phyloP scores from a whole-genome alignment of 1,140 invertebrate species.

The Caenorhabditis tropicalis region DNA sequence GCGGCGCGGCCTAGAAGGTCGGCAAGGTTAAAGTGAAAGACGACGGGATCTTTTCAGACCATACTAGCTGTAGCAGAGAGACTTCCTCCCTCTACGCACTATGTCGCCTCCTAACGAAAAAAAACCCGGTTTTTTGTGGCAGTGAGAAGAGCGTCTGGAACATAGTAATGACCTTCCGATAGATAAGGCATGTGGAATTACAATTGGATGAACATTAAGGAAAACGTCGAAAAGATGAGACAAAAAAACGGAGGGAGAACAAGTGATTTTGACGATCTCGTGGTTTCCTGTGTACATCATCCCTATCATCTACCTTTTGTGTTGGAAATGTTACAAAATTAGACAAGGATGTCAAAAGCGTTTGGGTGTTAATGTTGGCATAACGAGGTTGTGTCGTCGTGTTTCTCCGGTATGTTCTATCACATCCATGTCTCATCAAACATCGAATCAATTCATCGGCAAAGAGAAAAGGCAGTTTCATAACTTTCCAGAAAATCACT shows the following conservation, averaged over 20 bases:
- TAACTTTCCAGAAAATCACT: conserved; percentile 16
- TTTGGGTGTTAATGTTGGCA: conserved; percentile 6
- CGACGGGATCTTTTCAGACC: conserved; percentile 41
- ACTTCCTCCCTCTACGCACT: conserved; percentile 33
- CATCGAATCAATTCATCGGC: neutral
- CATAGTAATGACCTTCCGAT: conserved; percentile 40
- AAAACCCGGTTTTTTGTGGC: conserved; percentile 42
- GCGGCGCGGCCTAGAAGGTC: conserved; percentile 24
- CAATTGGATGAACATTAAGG: conserved; percentile 42
- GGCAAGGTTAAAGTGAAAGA: conserved; percentile 43
- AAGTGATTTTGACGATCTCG: conserved; percentile 34
- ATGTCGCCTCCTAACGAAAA: conserved; percentile 21
- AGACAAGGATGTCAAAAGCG: neutral
- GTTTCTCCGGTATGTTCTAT: neutral
- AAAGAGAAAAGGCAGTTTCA: neutral
- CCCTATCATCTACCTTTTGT: neutral
- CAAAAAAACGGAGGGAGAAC: conserved; percentile 14
- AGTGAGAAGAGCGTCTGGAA: conserved; percentile 44
- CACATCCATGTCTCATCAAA: conserved; percentile 7
- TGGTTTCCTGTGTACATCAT: conserved; percentile 35
- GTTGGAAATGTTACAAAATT: neutral
- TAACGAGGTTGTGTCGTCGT: neutral
- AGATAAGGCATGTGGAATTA: conserved; percentile 44
- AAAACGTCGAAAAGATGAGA: conserved; percentile 11
- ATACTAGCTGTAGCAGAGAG: conserved; percentile 32